Evolutionary conservation across 2,113 vertebrate species (phyloP).

Genomic region (Chlamydotis undulata): DNA sequence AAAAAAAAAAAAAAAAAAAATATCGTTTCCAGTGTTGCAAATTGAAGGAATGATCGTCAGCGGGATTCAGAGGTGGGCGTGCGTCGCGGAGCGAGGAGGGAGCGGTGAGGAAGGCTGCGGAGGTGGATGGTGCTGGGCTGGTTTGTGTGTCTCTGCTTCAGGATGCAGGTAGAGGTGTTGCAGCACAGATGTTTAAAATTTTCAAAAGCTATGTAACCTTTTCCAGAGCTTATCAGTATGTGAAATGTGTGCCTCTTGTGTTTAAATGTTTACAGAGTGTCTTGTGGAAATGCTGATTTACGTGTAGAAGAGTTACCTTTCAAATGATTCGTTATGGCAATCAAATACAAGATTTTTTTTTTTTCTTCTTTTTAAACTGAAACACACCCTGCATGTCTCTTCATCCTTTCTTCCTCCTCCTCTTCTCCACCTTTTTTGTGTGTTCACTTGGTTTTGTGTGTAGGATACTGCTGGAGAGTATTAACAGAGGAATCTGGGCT

Average conservation of each 20-base stretch:
- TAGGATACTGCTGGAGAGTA: background rate
- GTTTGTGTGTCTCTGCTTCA: background rate
- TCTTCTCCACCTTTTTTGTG: background rate
- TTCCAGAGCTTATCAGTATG: background rate
- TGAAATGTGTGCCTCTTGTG: background rate
- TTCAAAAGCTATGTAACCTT: background rate
- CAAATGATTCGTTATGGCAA: background rate
- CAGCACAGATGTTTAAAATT: background rate
- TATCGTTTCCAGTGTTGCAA: too few relatives aligned
- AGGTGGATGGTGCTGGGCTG: background rate
- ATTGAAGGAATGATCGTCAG: slow-evolving; percentile 15
- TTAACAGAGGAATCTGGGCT: background rate
- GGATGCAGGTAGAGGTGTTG: background rate
- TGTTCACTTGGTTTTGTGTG: slow-evolving; percentile 2
- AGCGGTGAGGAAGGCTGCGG: background rate
- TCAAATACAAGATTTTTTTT: background rate
- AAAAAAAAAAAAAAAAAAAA: too few relatives aligned
- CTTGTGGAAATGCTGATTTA: background rate
- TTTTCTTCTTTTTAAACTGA: background rate
- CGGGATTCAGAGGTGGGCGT: slow-evolving; percentile 59
- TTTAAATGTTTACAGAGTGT: background rate
- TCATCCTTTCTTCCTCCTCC: background rate
- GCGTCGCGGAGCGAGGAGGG: background rate
- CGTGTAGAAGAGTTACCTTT: background rate
- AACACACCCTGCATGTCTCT: background rate